Percentiles rank a stretch among this genome's conserved stretches.
Evolutionary conservation across 2,888 invertebrate species (phyloP).

Genomic region (Mayetiola destructor): DNA sequence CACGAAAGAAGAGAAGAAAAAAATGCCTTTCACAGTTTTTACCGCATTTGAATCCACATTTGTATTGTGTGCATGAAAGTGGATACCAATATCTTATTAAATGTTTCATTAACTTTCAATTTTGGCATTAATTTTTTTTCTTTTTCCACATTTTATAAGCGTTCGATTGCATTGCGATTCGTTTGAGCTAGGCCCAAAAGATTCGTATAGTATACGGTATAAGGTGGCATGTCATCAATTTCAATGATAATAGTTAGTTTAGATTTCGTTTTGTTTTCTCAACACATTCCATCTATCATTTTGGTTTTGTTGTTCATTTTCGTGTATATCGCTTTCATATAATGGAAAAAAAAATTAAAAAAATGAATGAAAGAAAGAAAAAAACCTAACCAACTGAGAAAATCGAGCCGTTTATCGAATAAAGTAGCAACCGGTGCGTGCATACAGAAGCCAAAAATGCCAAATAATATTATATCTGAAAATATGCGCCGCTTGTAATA

Average conservation of each 20-base stretch:
- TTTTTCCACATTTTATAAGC: not conserved
- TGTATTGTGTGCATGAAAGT: no score
- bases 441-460: conserved; percentile 7
- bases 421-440: not conserved
- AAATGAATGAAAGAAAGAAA: not conserved
- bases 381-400: not conserved
- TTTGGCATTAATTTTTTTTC: not conserved
- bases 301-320: not conserved
- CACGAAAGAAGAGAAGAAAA: no score
- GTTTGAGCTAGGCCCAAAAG: no score
- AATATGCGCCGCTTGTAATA: conserved; percentile 11
- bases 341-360: not conserved
- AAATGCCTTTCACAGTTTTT: no score
- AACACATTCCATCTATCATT: not conserved
- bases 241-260: not conserved
- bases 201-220: no score
- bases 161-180: not conserved
- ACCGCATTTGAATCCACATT: no score
- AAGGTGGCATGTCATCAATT: no score
- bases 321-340: not conserved
- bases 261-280: not conserved
- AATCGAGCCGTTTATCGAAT: not conserved
- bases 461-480: conserved; percentile 7
- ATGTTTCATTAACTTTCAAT: no score
- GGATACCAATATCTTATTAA: no score